Evolutionary conservation across 1,140 invertebrate genomes (phyloP).

Genomic region (Leptopilina boulardi): DNA sequence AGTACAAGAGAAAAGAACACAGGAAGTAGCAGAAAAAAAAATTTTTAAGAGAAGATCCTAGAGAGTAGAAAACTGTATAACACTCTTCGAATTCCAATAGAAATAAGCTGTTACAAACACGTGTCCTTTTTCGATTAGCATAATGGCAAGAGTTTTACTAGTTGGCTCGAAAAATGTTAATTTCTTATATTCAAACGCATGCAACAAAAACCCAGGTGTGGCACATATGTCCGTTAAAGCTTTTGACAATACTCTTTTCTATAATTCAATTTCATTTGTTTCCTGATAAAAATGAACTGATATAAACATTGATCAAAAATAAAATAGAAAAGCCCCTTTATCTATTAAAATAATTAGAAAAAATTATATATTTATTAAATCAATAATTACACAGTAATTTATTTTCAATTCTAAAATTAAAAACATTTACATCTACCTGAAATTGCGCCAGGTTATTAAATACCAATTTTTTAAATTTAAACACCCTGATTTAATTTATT

Average conservation of each 20-base stretch:
- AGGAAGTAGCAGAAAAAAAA: not conserved
- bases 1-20: not conserved
- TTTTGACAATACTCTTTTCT: not conserved
- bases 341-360: too few relatives aligned
- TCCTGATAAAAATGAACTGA: not conserved
- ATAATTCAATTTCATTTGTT: not conserved
- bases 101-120: constrained; percentile 29
- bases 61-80: not conserved
- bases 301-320: too few relatives aligned
- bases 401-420: too few relatives aligned
- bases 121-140: constrained; percentile 27
- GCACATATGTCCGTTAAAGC: not conserved
- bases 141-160: constrained; percentile 19
- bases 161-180: constrained; percentile 22
- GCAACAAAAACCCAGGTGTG: constrained; percentile 12
- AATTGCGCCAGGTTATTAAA: too few relatives aligned
- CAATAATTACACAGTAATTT: too few relatives aligned
- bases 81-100: constrained; percentile 2
- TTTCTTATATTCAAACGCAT: not conserved
- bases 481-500: too few relatives aligned
- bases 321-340: too few relatives aligned
- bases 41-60: not conserved
- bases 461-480: too few relatives aligned
- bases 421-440: too few relatives aligned
- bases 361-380: too few relatives aligned